These are phyloP conservation scores for Xenopus borealis DNA, from an alignment of 2,113 vertebrate genomes.

Conservation along the genomic window DNA sequence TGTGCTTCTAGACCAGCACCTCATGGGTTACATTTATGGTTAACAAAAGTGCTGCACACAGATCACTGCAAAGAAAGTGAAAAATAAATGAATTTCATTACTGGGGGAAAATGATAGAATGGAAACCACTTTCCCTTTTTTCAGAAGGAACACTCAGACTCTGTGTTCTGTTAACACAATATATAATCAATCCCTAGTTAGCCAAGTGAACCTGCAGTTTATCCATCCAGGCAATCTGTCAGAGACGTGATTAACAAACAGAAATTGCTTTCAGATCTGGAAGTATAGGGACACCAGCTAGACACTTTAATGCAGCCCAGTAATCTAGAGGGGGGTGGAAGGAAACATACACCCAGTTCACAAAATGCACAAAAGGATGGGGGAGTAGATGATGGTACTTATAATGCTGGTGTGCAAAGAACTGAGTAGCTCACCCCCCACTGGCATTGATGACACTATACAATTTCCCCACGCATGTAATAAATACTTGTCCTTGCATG, in stretches of 20 bases:
- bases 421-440: constrained; percentile 22
- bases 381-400: constrained; percentile 4
- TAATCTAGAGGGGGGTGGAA: neutral
- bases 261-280: neutral
- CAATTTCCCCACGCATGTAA: constrained; percentile 45
- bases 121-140: too few relatives aligned
- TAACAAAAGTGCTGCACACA: too few relatives aligned
- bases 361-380: neutral
- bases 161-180: neutral
- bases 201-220: neutral
- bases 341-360: constrained; percentile 4
- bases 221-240: constrained; percentile 3
- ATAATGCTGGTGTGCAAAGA: constrained; percentile 12
- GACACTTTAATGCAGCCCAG: neutral
- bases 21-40: too few relatives aligned
- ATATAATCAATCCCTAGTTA: neutral
- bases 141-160: too few relatives aligned
- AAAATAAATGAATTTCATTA: too few relatives aligned
- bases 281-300: neutral
- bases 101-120: too few relatives aligned
- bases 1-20: too few relatives aligned
- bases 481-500: constrained; percentile 34
- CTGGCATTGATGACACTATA: constrained; percentile 37
- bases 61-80: too few relatives aligned
- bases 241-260: neutral